Percentiles rank a stretch among this genome's conserved stretches.
Conservation (phyloP, 2,113 vertebrate species). For the Enhydra lutris region DNA sequence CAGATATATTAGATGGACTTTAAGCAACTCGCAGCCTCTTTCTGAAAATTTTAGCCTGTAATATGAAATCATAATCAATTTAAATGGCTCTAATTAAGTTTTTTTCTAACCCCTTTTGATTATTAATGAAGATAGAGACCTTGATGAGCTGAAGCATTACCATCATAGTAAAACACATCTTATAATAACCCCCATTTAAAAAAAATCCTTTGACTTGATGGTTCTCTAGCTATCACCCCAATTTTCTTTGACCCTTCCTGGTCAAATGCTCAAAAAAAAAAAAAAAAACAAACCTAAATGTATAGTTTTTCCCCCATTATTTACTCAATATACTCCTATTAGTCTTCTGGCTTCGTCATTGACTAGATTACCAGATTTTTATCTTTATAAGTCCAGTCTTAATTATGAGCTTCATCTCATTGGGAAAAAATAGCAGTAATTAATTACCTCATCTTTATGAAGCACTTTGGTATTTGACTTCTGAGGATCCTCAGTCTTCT, state of each 20-base stretch:
- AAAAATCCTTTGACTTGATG: not conserved
- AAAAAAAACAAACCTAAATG: not conserved
- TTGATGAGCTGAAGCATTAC: not conserved
- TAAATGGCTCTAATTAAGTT: not conserved
- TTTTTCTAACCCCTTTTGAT: not conserved
- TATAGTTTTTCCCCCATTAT: not conserved
- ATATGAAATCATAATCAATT: not conserved
- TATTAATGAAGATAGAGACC: not conserved
- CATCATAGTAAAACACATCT: not conserved
- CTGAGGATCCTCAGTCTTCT: not conserved
- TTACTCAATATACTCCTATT: not conserved
- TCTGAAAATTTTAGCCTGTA: not conserved
- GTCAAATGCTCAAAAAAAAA: not conserved
- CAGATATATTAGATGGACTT: not conserved
- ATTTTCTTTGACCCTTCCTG: not conserved
- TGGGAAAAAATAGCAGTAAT: not conserved
- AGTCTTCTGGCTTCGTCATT: not conserved
- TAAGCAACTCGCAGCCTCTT: not conserved
- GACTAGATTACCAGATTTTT: not conserved
- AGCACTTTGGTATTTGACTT: not conserved
- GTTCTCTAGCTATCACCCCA: not conserved
- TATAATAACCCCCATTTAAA: not conserved
- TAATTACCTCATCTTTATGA: not conserved
- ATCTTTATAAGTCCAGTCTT: not conserved
- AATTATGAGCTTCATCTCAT: not conserved